Evolutionary conservation across 2,888 invertebrate genomes (phyloP).

Genomic region (Stegophylla sp.): DNA sequence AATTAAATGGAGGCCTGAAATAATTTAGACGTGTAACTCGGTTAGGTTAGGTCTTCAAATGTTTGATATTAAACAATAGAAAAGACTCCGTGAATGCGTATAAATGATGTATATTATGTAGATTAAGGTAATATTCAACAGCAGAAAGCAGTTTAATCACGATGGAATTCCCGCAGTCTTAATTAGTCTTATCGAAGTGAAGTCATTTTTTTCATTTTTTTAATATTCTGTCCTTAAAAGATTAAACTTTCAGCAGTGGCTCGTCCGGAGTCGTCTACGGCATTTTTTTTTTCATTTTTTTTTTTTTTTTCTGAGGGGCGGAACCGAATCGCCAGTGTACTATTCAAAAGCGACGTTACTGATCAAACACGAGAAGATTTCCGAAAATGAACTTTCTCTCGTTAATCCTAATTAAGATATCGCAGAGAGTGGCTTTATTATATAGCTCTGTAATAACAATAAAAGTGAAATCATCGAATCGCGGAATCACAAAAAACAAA

Average conservation of each 20-base stretch:
- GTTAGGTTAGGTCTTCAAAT: background rate
- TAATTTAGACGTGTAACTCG: too few species aligned
- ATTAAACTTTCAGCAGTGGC: background rate
- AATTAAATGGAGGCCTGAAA: background rate
- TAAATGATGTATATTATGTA: background rate
- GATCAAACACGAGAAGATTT: too few species aligned
- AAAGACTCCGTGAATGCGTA: background rate
- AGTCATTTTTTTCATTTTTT: background rate
- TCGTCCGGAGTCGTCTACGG: too few species aligned
- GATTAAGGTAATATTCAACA: background rate
- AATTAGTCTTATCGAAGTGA: background rate
- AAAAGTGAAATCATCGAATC: too few species aligned
- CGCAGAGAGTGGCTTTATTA: too few species aligned
- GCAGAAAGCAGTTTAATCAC: background rate
- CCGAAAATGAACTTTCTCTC: too few species aligned
- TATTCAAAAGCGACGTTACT: background rate
- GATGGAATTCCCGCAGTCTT: background rate
- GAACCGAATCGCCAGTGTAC: background rate
- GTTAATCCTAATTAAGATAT: too few species aligned
- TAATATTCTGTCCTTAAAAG: background rate
- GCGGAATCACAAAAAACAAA: too few species aligned
- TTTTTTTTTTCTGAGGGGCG: too few species aligned
- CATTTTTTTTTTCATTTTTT: background rate
- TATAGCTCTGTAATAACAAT: too few species aligned
- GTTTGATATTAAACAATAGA: background rate